Base-by-base conservation (phyloP, 30 jellyfish, hydroid and myxozoan genomes). In the Pseudorhiza aurosa region DNA sequence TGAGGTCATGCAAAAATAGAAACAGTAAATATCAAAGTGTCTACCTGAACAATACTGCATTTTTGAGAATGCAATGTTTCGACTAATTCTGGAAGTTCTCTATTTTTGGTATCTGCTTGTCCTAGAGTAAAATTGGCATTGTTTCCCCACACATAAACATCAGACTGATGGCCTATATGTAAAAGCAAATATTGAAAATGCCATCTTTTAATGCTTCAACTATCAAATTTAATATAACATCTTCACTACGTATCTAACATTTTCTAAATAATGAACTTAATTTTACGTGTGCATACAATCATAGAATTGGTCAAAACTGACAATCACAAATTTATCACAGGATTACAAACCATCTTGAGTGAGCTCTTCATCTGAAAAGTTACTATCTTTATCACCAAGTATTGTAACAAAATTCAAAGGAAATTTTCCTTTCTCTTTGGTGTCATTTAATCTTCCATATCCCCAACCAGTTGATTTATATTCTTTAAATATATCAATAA, bases 71-170 rank as follows among this genome's bases (percentile, higher is more conserved):
- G 68, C 0, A 88, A 31, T 5, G 39, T 32, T 46, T 72, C 88
- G 9, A 82, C 79, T 43, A 81, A 82, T 40, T 83, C 97, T 12
- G 97, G 96, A 29, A 40, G 26, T 12, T 55, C 69, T 39, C 93
- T 47, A 72, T 51, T 90, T 51, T 58, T 72, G 17, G 93, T 28
- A 83, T 83, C 89, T 26, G 79, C 68, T 65, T 49, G 89, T 6
- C 97, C 97, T 11, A 90, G 79, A 1, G 89, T 83, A 15, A 65
- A 59, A 43, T 90, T 90, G 2, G 87, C 37, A 36, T 90, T 90
- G 82, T 83, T 90, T 36, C 97, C 97, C 97, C 97, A 90, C 50
- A 67, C 3, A 27, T 73, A 83, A 14, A 75, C 96, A 55, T 76
- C 90, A 26, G 81, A 65, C 44, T 88, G 87, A 6, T 30, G 72